Conservation (phyloP, 2,888 invertebrate species). For the Drosophila trichaetosa region DNA sequence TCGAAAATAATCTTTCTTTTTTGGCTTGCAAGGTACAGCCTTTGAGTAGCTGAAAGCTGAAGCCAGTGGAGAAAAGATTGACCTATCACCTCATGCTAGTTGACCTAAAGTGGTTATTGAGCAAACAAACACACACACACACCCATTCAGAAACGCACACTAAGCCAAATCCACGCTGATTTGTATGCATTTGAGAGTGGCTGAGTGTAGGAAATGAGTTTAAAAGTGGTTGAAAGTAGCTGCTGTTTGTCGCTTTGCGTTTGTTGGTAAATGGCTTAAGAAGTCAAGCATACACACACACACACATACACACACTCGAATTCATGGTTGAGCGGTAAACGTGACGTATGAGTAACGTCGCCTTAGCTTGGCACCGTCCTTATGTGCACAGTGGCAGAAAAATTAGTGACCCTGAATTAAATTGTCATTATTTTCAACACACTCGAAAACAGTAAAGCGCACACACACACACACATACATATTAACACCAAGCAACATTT, state of each 20-base stretch:
- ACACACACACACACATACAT: constrained; percentile 21
- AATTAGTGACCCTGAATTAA: constrained; percentile 83
- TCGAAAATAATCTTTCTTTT: not conserved
- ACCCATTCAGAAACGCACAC: constrained; percentile 2
- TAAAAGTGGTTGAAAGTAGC: constrained; percentile 75
- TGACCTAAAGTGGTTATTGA: constrained; percentile 52
- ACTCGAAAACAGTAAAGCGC: constrained; percentile 69
- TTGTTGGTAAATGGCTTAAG: constrained; percentile 66
- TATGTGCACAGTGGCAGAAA: constrained; percentile 76
- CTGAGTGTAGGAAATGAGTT: constrained; percentile 75
- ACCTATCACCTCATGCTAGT: constrained; percentile 27
- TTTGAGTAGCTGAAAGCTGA: constrained; percentile 33
- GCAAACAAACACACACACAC: constrained; percentile 26
- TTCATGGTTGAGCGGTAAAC: constrained; percentile 59
- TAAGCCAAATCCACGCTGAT: constrained; percentile 24
- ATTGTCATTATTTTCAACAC: constrained; percentile 81
- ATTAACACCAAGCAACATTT: constrained; percentile 9
- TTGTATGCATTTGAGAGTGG: constrained; percentile 66
- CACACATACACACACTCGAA: constrained; percentile 15
- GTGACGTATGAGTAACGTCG: constrained; percentile 67
- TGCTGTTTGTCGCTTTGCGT: constrained; percentile 44
- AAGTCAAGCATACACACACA: constrained; percentile 59
- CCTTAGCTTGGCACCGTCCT: constrained; percentile 55
- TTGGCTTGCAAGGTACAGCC: constrained; percentile 15
- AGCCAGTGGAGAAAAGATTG: constrained; percentile 39